Percentiles rank a stretch among this genome's conserved stretches.
These are phyloP conservation scores for Cheirogaleus medius DNA, from an alignment of 2,113 vertebrate genomes.

Conservation along the genomic window DNA sequence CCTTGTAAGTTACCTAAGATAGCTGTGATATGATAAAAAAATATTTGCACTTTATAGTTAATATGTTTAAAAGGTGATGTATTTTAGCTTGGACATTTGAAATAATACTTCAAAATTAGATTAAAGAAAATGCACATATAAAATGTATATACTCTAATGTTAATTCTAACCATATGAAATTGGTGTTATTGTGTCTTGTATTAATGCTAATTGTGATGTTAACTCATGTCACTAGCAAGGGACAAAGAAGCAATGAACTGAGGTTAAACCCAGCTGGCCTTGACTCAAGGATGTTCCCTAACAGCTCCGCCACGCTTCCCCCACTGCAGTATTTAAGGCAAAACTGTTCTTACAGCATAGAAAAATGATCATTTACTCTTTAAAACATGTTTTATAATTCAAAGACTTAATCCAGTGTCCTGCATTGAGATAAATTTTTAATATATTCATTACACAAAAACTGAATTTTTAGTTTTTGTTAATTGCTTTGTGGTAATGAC, in stretches of 20 bases:
- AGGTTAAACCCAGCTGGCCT: background rate
- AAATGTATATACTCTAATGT: background rate
- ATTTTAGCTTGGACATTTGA: background rate
- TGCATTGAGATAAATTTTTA: slow-evolving; percentile 5
- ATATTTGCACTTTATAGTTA: no score
- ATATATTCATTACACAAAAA: slow-evolving; percentile 37
- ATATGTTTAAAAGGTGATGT: background rate
- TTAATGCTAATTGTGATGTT: no score
- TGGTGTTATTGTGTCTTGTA: background rate
- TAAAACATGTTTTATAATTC: background rate
- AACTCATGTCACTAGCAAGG: background rate
- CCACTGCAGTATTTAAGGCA: rapidly evolving
- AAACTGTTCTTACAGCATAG: no score
- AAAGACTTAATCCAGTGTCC: background rate
- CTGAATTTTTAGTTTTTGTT: slow-evolving; percentile 1
- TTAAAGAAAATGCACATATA: background rate
- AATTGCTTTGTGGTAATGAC: slow-evolving; percentile 9
- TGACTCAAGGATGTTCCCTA: rapidly evolving
- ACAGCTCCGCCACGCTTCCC: rapidly evolving
- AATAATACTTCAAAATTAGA: background rate
- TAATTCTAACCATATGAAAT: background rate
- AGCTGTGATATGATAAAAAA: background rate
- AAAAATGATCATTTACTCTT: background rate
- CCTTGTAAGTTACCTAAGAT: background rate
- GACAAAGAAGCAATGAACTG: background rate